A percentile compares a stretch with the other conserved stretches of the same genome.
phyloP scores from a whole-genome alignment of 2,797 vertebrate species.

The Pipistrellus pygmaeus region DNA sequence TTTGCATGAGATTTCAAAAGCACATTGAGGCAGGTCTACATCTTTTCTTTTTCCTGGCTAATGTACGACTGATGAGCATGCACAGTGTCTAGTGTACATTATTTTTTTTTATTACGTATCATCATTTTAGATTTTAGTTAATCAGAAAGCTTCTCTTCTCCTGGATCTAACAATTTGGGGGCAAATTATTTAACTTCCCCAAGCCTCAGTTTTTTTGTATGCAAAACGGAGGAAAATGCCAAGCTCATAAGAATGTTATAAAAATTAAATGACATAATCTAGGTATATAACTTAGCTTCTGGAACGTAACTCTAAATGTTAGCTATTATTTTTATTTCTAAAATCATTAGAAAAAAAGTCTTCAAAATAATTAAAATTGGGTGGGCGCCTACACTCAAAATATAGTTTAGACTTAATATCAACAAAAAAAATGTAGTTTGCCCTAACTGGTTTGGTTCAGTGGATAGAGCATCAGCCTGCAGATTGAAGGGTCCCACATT shows the following conservation, averaged over 20 bases:
- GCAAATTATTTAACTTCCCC: neutral
- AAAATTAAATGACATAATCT: neutral
- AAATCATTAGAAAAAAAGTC: neutral
- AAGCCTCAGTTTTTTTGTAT: neutral
- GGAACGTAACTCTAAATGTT: neutral
- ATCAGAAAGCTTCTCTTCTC: neutral
- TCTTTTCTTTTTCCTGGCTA: neutral
- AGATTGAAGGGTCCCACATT: too few species aligned
- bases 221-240: neutral
- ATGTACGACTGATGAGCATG: neutral
- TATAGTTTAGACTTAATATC: neutral
- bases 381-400: neutral
- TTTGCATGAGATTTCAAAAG: neutral
- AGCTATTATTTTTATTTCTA: slow-evolving; percentile 1
- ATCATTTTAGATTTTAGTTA: neutral
- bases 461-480: too few species aligned
- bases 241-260: neutral
- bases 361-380: neutral
- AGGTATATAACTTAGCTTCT: neutral
- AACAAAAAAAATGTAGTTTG: neutral
- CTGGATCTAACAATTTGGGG: neutral
- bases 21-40: neutral
- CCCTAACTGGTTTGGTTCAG: neutral
- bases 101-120: neutral
- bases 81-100: neutral